Percentiles rank a stretch among this genome's conserved stretches.
Evolutionary conservation across 1,140 invertebrate species (phyloP).

Genomic region (Drosophila leontia): DNA sequence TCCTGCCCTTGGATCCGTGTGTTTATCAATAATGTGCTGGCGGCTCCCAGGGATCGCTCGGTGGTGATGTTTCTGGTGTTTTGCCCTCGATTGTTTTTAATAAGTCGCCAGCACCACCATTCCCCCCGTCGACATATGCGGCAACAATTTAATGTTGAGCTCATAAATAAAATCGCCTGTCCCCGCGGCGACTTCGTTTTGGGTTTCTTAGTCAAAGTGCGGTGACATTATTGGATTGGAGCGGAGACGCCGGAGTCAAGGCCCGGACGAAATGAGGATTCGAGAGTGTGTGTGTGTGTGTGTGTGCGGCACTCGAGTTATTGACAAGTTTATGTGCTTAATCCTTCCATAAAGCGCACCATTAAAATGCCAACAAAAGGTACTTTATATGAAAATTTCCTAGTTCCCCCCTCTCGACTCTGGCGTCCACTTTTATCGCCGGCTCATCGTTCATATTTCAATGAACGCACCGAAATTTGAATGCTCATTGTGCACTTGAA

Average conservation of each 20-base stretch:
- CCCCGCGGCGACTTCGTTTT: conserved; percentile 20
- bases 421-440: conserved; percentile 68
- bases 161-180: conserved; percentile 78
- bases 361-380: conserved; percentile 84
- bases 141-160: conserved; percentile 75
- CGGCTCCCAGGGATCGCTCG: conserved; percentile 10
- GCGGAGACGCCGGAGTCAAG: conserved; percentile 44
- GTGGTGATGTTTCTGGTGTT: conserved; percentile 32
- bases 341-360: conserved; percentile 81
- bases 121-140: conserved; percentile 60
- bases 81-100: conserved; percentile 67
- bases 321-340: conserved; percentile 84
- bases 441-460: conserved; percentile 74
- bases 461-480: conserved; percentile 79
- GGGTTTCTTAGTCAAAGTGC: conserved; percentile 72
- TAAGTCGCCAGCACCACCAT: conserved; percentile 49
- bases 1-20: conserved; percentile 14
- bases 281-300: conserved; percentile 9
- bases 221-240: conserved; percentile 72
- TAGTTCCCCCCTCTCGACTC: conserved; percentile 26
- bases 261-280: conserved; percentile 31
- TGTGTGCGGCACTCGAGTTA: conserved; percentile 70
- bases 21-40: conserved; percentile 69
- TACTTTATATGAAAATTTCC: conserved; percentile 84
- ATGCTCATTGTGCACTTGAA: conserved; percentile 37